Evolutionary conservation across 2,888 invertebrate genomes (phyloP), one percentile per base, ranked within the genome.

Genomic region (Mylabris sibirica): DNA sequence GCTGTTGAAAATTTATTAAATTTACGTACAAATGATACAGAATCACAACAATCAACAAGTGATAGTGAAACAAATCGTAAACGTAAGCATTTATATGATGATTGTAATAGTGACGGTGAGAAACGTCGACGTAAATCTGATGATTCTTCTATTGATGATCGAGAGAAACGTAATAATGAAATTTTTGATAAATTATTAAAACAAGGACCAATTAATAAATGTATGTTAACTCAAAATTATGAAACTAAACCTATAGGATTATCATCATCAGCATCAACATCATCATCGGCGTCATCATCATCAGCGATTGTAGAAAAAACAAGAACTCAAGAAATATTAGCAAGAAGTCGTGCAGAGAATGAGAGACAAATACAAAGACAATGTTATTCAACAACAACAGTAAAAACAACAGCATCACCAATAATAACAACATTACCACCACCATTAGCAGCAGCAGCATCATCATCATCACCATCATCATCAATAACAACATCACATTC

Each of bases 171-270:
- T 53, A 53, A 41, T 44, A 60, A 66, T 38, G 66, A 53, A 26
- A 53, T 66, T n/a, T 66, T 66, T 14, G 66, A 66, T 66, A 62
- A 62, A 35, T 34, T 66, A 26, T 11, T 53, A 11, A 26, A 41
- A 11, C 62, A 66, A 66, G 62, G 62, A 6, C 66, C 66, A n/a
- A 38, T 66, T 9, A 66, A 66, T 62, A 59, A 62, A 62, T 53
- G 53, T 53, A 53, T 53, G 24, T 24, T 53, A 3, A 53, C 30
- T 5, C 30, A 12, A 24, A 53, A 53, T 53, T 9, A 49, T 44
- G 44, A 44, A 5, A 44, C 3, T 44, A 44, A 17, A 17, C 1
- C n/a, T n/a, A n/a, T n/a, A n/a, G n/a, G n/a, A n/a, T n/a, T n/a
- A n/a, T n/a, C n/a, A n/a, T n/a, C n/a, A n/a, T 8, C 30, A 30